Conservation (phyloP, 2,113 vertebrate genomes). For the Promerops cafer region DNA sequence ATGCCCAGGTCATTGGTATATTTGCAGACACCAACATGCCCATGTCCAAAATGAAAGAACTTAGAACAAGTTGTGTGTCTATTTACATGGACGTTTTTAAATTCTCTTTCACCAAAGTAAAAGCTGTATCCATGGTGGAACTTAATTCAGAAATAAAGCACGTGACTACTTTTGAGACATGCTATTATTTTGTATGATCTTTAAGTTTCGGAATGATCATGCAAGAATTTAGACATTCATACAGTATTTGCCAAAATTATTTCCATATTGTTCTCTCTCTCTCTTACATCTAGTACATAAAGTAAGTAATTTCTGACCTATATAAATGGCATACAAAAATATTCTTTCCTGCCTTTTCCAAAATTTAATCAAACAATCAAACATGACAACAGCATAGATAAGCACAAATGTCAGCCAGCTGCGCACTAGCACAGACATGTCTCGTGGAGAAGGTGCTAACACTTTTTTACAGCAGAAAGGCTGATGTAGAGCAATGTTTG, state of each 20-base stretch:
- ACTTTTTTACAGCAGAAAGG: not conserved
- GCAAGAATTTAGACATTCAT: not conserved
- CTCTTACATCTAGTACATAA: not conserved
- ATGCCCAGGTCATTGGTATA: not conserved
- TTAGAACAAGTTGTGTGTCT: not conserved
- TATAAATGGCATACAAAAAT: not conserved
- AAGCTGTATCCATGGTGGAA: not conserved
- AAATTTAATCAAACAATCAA: conserved; percentile 49
- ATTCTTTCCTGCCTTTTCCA: not conserved
- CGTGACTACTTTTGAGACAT: not conserved
- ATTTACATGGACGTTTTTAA: not conserved
- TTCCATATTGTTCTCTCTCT: not conserved
- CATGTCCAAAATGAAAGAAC: not conserved
- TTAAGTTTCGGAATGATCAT: not conserved
- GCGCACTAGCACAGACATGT: not conserved
- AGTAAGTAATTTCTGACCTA: not conserved
- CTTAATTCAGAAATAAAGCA: not conserved
- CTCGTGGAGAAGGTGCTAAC: conserved; percentile 13
- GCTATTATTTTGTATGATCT: not conserved
- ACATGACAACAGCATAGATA: conserved; percentile 22
- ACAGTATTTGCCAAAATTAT: not conserved
- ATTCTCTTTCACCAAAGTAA: not conserved
- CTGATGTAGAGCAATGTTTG: not conserved
- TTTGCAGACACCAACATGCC: not conserved
- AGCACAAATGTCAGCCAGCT: conserved; percentile 51